Evolutionary conservation across 2,113 vertebrate genomes (phyloP).

Genomic region (Oplegnathus fasciatus): DNA sequence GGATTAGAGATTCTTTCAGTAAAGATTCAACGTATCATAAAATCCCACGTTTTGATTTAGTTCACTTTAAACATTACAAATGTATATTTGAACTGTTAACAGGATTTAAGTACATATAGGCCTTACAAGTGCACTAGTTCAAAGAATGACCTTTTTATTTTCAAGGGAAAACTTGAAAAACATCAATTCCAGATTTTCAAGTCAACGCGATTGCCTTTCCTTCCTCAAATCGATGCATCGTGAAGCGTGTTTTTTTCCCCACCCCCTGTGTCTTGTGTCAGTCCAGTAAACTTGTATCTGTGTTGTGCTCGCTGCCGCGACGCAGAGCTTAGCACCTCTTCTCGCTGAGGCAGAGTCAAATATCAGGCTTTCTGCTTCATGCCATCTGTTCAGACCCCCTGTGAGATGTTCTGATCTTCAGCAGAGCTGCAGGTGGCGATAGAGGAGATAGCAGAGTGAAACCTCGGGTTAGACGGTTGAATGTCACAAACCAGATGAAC

Average conservation of each 20-base stretch:
- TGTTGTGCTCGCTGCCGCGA: neutral
- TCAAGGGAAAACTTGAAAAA: too few species aligned
- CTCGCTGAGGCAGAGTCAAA: conserved; percentile 37
- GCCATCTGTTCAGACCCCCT: conserved; percentile 54
- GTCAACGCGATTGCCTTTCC: neutral
- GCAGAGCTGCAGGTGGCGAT: conserved; percentile 57
- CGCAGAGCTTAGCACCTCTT: conserved; percentile 32
- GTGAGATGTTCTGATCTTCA: conserved; percentile 27
- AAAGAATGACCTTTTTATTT: neutral
- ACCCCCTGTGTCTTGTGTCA: neutral
- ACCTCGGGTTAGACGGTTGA: conserved; percentile 41
- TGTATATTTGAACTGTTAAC: neutral
- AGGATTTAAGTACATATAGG: too few species aligned
- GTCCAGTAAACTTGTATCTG: neutral
- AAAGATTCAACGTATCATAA: conserved; percentile 15
- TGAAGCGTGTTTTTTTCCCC: neutral
- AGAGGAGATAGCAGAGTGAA: conserved; percentile 48
- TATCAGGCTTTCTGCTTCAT: conserved; percentile 24
- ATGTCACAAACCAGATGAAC: conserved; percentile 16
- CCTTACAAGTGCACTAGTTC: neutral
- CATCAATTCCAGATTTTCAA: neutral
- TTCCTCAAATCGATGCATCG: neutral
- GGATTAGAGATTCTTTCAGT: conserved; percentile 4
- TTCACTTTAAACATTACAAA: neutral
- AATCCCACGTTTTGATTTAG: conserved; percentile 1